Evolutionary conservation across 2,888 invertebrate genomes (phyloP).

Genomic region (Pristionchus arcanus): DNA sequence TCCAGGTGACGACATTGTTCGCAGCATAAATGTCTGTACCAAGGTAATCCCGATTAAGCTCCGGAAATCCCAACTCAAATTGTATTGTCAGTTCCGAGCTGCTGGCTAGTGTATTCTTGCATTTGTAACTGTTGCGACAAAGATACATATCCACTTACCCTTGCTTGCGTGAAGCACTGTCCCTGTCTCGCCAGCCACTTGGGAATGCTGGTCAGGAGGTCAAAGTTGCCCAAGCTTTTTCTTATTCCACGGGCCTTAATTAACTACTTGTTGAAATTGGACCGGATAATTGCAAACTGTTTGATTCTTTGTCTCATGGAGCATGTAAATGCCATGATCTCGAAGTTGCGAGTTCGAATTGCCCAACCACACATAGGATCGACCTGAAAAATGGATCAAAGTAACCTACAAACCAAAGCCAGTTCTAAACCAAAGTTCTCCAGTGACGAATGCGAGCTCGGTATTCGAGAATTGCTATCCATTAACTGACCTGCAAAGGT

Average conservation of each 20-base stretch:
- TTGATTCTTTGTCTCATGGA: background rate
- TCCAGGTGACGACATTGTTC: too few relatives aligned
- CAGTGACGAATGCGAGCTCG: background rate
- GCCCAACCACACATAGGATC: constrained; percentile 72
- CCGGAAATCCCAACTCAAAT: too few relatives aligned
- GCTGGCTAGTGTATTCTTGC: too few relatives aligned
- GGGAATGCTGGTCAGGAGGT: constrained; percentile 73
- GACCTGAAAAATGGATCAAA: constrained; percentile 58
- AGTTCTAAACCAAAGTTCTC: background rate
- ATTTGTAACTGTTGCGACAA: too few relatives aligned
- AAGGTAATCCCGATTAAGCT: too few relatives aligned
- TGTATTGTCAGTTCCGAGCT: too few relatives aligned
- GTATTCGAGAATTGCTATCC: background rate
- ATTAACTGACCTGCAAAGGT: constrained; percentile 59
- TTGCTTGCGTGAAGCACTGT: constrained; percentile 79
- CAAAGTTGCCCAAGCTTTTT: constrained; percentile 66
- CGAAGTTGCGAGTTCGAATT: constrained; percentile 78
- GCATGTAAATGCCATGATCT: constrained; percentile 77
- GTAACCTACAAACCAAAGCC: background rate
- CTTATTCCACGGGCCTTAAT: constrained; percentile 57
- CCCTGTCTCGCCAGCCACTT: constrained; percentile 80
- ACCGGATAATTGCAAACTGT: background rate
- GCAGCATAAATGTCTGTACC: too few relatives aligned
- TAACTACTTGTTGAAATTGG: background rate
- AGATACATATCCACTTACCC: constrained; percentile 23